phyloP scores from a whole-genome alignment of 2,888 invertebrate species.

The Cactoblastis cactorum region DNA sequence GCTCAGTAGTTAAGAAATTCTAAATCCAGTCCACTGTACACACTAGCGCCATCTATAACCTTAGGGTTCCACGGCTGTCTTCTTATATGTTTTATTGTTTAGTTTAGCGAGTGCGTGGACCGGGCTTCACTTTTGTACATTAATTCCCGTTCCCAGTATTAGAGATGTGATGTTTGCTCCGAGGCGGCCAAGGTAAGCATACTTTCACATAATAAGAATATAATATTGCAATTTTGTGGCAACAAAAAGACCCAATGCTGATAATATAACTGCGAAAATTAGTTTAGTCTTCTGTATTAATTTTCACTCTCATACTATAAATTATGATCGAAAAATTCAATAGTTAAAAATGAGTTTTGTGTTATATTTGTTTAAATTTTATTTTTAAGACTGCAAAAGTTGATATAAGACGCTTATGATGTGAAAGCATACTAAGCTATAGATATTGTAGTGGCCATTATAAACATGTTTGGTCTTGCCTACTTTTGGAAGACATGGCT shows the following conservation, averaged over 20 bases:
- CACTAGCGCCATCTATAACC: not conserved
- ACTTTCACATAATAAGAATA: not conserved
- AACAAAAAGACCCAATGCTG: no score
- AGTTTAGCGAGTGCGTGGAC: not conserved
- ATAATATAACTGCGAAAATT: no score
- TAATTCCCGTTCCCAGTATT: conserved; percentile 11
- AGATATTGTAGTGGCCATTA: conserved; percentile 1
- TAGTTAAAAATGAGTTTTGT: not conserved
- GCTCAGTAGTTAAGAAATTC: not conserved
- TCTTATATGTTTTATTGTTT: not conserved
- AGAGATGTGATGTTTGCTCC: conserved; percentile 10
- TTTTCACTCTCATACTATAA: not conserved
- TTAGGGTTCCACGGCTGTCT: not conserved
- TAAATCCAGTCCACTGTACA: not conserved
- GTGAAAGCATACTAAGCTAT: conserved; percentile 1
- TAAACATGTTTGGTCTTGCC: not conserved
- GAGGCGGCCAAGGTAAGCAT: conserved; percentile 2
- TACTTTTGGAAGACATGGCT: not conserved
- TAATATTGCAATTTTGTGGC: not conserved
- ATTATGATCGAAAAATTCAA: not conserved
- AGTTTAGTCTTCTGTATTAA: no score
- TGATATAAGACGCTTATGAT: not conserved
- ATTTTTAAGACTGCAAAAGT: not conserved
- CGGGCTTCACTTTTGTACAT: conserved; percentile 5
- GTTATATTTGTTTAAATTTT: not conserved